phyloP scores from a whole-genome alignment of 64 coral and sea anemone species.

The Trachythela sp. region DNA sequence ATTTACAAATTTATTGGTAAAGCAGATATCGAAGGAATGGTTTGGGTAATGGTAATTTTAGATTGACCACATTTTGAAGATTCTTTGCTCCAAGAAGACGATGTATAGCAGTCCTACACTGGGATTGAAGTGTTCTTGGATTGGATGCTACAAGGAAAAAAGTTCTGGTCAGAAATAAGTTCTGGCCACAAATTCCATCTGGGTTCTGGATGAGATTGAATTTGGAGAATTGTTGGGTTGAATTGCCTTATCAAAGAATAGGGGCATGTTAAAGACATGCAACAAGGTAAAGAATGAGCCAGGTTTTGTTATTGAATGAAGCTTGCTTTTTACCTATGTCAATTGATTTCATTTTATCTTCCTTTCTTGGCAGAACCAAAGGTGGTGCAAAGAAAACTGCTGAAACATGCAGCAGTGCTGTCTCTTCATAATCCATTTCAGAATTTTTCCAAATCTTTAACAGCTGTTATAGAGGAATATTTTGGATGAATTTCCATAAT shows the following conservation, averaged over 20 bases:
- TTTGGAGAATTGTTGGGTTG: no score
- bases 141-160: conserved; percentile 63
- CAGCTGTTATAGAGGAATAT: no score
- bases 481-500: no score
- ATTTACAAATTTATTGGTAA: not conserved
- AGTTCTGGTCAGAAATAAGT: no score
- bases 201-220: no score
- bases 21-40: not conserved
- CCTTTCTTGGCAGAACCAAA: not conserved
- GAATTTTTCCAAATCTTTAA: not conserved
- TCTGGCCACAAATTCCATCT: no score
- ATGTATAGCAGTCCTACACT: not conserved
- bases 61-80: not conserved
- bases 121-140: conserved; percentile 55
- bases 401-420: not conserved
- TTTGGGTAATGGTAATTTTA: not conserved
- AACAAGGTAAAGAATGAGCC: not conserved
- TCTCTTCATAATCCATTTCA: not conserved
- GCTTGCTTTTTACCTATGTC: not conserved
- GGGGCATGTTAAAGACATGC: no score
- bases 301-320: not conserved
- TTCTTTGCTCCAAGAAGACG: not conserved
- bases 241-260: no score
- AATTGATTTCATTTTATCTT: not conserved
- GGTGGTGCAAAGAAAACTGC: not conserved